phyloP scores from a whole-genome alignment of 2,113 vertebrate species.

The Poicephalus gulielmi region DNA sequence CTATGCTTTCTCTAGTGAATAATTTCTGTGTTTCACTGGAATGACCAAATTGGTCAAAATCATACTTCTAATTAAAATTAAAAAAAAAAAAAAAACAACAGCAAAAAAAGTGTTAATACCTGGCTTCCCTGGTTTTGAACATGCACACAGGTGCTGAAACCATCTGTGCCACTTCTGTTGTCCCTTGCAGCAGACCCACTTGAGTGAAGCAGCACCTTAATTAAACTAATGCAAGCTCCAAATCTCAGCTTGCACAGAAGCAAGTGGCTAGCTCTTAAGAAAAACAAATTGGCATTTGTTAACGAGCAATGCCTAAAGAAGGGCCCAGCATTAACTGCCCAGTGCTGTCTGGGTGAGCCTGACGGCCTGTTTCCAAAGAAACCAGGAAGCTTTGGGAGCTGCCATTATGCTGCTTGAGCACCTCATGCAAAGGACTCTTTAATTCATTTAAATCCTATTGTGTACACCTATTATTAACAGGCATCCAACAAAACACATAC shows the following conservation, averaged over 20 bases:
- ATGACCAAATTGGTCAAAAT: not conserved
- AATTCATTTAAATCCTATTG: not conserved
- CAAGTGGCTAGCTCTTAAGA: not conserved
- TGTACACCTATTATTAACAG: not conserved
- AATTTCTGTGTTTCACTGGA: not conserved
- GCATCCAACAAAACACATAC: fast-evolving
- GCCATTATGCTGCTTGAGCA: fast-evolving
- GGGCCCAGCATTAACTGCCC: fast-evolving
- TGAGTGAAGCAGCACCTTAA: not conserved
- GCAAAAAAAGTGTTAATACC: not conserved
- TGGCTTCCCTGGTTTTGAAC: not conserved
- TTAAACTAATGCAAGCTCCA: fast-evolving
- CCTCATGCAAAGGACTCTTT: fast-evolving
- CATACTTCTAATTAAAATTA: not conserved
- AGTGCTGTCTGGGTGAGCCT: not conserved
- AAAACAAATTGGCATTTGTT: not conserved
- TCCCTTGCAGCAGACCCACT: not conserved
- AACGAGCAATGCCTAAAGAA: not conserved
- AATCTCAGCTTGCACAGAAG: fast-evolving
- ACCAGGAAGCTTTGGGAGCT: not conserved
- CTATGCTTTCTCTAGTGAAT: not conserved
- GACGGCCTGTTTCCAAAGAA: not conserved
- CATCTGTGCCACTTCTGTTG: not conserved
- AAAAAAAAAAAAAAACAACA: not conserved
- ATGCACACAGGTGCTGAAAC: fast-evolving